These are phyloP conservation scores for Unio pictorum DNA, from an alignment of 2,888 invertebrate species.

Conservation along the genomic window DNA sequence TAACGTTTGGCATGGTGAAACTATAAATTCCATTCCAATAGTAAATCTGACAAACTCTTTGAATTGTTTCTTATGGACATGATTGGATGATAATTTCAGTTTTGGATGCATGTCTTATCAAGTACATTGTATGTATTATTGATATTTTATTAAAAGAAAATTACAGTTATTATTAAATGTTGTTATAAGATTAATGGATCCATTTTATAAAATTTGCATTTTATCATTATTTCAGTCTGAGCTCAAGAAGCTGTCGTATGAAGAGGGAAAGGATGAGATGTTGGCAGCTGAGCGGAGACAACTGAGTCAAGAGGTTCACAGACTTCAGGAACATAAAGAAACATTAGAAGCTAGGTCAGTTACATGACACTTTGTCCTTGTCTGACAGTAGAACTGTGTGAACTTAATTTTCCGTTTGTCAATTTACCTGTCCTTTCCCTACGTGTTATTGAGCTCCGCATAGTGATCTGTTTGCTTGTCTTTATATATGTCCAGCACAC, in stretches of 20 bases:
- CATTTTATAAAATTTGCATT: not conserved
- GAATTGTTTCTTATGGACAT: too few relatives aligned
- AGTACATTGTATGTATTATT: not conserved
- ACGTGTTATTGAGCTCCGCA: too few relatives aligned
- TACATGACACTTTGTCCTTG: not conserved
- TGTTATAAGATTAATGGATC: too few relatives aligned
- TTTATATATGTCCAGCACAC: too few relatives aligned
- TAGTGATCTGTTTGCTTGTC: too few relatives aligned
- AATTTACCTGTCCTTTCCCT: too few relatives aligned
- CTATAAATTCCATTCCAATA: too few relatives aligned
- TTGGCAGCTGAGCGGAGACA: constrained; percentile 74
- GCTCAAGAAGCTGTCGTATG: constrained; percentile 74
- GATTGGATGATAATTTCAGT: too few relatives aligned
- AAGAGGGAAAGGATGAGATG: constrained; percentile 77
- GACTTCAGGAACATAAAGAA: constrained; percentile 76
- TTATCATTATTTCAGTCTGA: constrained; percentile 71
- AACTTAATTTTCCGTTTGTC: not conserved
- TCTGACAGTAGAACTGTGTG: not conserved
- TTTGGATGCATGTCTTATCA: too few relatives aligned
- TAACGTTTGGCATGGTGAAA: too few relatives aligned
- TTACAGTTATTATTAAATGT: too few relatives aligned
- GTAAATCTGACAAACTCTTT: too few relatives aligned
- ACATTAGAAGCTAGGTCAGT: constrained; percentile 74
- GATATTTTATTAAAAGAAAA: not conserved
- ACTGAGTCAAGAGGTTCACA: constrained; percentile 76